Evolutionary conservation across 2,797 vertebrate species (phyloP).

Genomic region (Poecilia gillii): DNA sequence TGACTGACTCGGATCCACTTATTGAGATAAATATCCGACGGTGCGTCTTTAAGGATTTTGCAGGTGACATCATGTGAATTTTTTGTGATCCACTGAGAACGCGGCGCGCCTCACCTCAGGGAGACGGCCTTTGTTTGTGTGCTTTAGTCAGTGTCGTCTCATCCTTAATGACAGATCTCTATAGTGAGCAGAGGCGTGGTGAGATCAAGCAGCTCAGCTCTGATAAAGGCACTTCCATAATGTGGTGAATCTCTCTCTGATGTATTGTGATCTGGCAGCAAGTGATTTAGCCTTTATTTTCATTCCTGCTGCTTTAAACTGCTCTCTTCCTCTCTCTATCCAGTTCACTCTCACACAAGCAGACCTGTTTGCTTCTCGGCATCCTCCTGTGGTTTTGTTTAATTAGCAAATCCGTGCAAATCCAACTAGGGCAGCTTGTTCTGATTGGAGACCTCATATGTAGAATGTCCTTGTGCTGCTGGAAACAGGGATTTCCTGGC

Average conservation of each 20-base stretch:
- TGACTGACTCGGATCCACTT: constrained; percentile 13
- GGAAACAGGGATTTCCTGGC: constrained; percentile 20
- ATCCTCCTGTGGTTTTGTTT: constrained; percentile 65
- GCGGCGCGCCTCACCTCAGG: constrained; percentile 58
- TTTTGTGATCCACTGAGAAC: constrained; percentile 64
- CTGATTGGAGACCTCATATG: constrained; percentile 47
- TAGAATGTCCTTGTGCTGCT: constrained; percentile 57
- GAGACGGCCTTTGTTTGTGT: constrained; percentile 56
- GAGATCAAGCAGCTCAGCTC: constrained; percentile 39
- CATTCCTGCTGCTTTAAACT: constrained; percentile 16
- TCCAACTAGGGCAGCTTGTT: constrained; percentile 74
- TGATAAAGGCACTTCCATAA: constrained; percentile 48
- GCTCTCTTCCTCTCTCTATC: constrained; percentile 23
- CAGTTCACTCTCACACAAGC: constrained; percentile 44
- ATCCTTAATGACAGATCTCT: constrained; percentile 39
- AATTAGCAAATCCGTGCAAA: constrained; percentile 71
- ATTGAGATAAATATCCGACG: constrained; percentile 32
- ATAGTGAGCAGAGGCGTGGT: constrained; percentile 45
- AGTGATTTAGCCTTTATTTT: constrained; percentile 29
- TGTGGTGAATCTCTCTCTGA: constrained; percentile 46
- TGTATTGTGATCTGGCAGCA: constrained; percentile 39
- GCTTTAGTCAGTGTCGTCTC: constrained; percentile 34
- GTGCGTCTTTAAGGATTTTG: constrained; percentile 59
- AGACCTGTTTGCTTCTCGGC: constrained; percentile 40
- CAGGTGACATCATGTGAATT: constrained; percentile 63